These are phyloP conservation scores for Manacus vitellinus DNA, from an alignment of 2,113 vertebrate species.

Conservation along the genomic window DNA sequence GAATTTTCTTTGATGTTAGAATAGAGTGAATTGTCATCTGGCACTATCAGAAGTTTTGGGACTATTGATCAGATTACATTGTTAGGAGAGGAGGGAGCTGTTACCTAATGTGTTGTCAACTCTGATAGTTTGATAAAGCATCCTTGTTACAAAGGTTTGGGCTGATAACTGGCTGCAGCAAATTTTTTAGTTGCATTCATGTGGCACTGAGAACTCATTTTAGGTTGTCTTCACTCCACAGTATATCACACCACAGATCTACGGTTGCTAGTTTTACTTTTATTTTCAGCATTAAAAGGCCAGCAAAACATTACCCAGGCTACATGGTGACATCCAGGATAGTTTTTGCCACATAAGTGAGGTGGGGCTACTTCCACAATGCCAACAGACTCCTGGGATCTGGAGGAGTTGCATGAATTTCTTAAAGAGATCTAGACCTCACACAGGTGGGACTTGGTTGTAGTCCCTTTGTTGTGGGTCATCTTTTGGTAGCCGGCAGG, in stretches of 20 bases:
- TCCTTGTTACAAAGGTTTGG: background rate
- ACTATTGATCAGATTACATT: constrained; percentile 14
- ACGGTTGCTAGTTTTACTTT: constrained; percentile 46
- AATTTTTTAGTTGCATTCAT: background rate
- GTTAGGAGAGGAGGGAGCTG: background rate
- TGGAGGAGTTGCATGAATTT: background rate
- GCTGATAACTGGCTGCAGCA: background rate
- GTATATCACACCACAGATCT: background rate
- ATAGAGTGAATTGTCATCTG: background rate
- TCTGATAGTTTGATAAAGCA: background rate
- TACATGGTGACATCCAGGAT: background rate
- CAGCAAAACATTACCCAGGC: background rate
- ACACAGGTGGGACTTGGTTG: background rate
- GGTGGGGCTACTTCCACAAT: background rate
- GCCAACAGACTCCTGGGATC: background rate
- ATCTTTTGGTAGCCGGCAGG: background rate
- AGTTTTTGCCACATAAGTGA: background rate
- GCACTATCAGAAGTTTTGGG: background rate
- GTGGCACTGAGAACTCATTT: background rate
- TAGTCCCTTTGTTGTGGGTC: background rate
- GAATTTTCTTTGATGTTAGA: background rate
- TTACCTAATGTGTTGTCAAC: background rate
- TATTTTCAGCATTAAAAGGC: constrained; percentile 6
- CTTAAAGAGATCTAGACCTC: background rate
- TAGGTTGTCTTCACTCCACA: background rate